These are phyloP conservation scores for Loripinus fragilis DNA, from an alignment of 2,888 invertebrate genomes.

Conservation along the genomic window DNA sequence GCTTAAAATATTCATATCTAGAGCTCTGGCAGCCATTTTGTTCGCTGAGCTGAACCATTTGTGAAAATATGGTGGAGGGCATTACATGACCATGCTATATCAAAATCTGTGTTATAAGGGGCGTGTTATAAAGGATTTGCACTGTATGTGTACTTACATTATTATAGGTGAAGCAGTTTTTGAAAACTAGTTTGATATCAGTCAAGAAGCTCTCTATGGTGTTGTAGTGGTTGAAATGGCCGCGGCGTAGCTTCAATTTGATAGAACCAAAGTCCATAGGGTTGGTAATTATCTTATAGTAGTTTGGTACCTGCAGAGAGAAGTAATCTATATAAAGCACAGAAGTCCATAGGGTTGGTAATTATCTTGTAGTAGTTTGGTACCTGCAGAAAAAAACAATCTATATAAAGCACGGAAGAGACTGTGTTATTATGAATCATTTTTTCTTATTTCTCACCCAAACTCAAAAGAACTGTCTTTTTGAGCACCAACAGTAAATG, in stretches of 20 bases:
- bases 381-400: conserved; percentile 85
- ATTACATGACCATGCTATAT: too few species aligned
- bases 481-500: too few species aligned
- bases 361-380: conserved; percentile 89
- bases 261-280: conserved; percentile 95
- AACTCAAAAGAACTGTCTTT: too few species aligned
- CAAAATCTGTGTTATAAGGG: too few species aligned
- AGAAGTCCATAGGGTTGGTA: conserved; percentile 92
- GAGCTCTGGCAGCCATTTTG: too few species aligned
- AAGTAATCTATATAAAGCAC: too few species aligned
- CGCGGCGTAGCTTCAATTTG: conserved; percentile 91
- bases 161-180: conserved; percentile 93
- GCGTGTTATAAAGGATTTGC: too few species aligned
- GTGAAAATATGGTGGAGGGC: too few species aligned
- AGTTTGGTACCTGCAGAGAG: conserved; percentile 86
- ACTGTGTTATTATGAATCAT: too few species aligned
- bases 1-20: too few species aligned
- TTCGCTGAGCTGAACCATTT: too few species aligned
- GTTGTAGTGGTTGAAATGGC: conserved; percentile 89
- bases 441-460: too few species aligned
- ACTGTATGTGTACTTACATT: conserved; percentile 88
- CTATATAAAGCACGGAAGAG: conserved; percentile 91
- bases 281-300: conserved; percentile 88
- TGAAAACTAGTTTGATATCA: conserved; percentile 93
- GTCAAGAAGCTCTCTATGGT: conserved; percentile 89